phyloP scores from a whole-genome alignment of 2,888 invertebrate species.

The Agonopterix alstromeriana region DNA sequence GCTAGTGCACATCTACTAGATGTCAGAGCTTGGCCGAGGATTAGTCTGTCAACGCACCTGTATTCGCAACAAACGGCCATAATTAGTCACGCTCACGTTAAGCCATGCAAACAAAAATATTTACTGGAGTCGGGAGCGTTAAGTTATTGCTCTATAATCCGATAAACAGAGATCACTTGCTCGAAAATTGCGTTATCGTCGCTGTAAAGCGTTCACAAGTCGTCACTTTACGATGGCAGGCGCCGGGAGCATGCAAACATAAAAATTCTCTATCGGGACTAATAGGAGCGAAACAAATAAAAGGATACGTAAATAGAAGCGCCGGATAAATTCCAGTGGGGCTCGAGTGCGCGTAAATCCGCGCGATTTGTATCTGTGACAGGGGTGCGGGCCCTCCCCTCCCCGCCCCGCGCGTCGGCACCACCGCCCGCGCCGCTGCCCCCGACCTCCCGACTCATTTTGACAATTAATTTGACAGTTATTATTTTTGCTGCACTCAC shows the following conservation, averaged over 20 bases:
- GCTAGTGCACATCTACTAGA: too few species aligned
- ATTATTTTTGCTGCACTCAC: slow-evolving; percentile 24
- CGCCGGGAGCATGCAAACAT: slow-evolving; percentile 65
- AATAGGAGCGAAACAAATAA: slow-evolving; percentile 76
- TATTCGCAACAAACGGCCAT: slow-evolving; percentile 46
- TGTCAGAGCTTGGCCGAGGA: slow-evolving; percentile 21
- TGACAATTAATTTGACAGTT: slow-evolving; percentile 66
- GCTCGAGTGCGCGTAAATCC: slow-evolving; percentile 75
- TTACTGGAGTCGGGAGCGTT: slow-evolving; percentile 48
- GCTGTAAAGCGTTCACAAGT: slow-evolving; percentile 70
- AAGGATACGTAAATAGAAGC: slow-evolving; percentile 75
- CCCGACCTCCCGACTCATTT: slow-evolving; percentile 26
- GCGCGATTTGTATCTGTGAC: slow-evolving; percentile 77
- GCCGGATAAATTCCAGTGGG: slow-evolving; percentile 73
- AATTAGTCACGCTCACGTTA: slow-evolving; percentile 51
- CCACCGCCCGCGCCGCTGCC: slow-evolving; percentile 16
- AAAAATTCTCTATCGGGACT: slow-evolving; percentile 76
- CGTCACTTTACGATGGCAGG: slow-evolving; percentile 71
- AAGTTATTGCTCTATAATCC: slow-evolving; percentile 69
- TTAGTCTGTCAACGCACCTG: slow-evolving; percentile 60
- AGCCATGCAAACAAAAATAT: slow-evolving; percentile 54
- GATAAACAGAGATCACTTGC: slow-evolving; percentile 62
- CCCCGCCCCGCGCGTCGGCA: slow-evolving; percentile 17
- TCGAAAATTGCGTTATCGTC: slow-evolving; percentile 66
- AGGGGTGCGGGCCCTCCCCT: slow-evolving; percentile 40